These are phyloP conservation scores for Aldrovandia affinis DNA, from an alignment of 2,797 vertebrate genomes.

Conservation along the genomic window DNA sequence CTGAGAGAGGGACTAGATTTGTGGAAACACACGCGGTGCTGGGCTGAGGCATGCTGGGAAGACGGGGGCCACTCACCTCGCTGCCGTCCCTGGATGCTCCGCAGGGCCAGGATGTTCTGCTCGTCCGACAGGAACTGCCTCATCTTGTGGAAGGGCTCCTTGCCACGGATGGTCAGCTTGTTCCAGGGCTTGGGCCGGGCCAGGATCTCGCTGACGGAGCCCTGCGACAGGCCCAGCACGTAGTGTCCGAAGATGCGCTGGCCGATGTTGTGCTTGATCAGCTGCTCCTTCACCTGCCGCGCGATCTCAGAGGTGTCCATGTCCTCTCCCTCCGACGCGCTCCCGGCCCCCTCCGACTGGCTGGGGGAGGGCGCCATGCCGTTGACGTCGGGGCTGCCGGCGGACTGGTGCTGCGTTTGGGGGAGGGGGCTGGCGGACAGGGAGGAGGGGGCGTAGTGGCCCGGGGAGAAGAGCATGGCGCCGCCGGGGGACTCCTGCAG, in stretches of 20 bases:
- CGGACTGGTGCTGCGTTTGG: constrained; percentile 73
- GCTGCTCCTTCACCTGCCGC: constrained; percentile 95
- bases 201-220: constrained; percentile 95
- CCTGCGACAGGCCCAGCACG: constrained; percentile 93
- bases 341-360: constrained; percentile 88
- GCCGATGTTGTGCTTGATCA: constrained; percentile 98
- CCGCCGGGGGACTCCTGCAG: constrained; percentile 83
- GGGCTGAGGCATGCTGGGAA: constrained; percentile 66
- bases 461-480: constrained; percentile 86
- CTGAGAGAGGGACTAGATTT: constrained; percentile 68
- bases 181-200: constrained; percentile 96
- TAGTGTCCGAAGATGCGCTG: constrained; percentile 97
- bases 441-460: constrained; percentile 86
- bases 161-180: constrained; percentile 93
- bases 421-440: constrained; percentile 75
- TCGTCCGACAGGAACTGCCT: constrained; percentile 96
- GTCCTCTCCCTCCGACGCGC: constrained; percentile 89
- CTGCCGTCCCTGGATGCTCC: constrained; percentile 95
- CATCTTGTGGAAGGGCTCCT: constrained; percentile 98
- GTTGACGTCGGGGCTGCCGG: constrained; percentile 86
- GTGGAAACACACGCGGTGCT: constrained; percentile 77
- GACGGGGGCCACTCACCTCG: constrained; percentile 82
- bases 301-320: constrained; percentile 96
- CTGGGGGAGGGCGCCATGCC: constrained; percentile 90
- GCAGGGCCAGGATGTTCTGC: constrained; percentile 94